Evolutionary conservation across 2,888 invertebrate genomes (phyloP).

Genomic region (Steinernema carpocapsae): DNA sequence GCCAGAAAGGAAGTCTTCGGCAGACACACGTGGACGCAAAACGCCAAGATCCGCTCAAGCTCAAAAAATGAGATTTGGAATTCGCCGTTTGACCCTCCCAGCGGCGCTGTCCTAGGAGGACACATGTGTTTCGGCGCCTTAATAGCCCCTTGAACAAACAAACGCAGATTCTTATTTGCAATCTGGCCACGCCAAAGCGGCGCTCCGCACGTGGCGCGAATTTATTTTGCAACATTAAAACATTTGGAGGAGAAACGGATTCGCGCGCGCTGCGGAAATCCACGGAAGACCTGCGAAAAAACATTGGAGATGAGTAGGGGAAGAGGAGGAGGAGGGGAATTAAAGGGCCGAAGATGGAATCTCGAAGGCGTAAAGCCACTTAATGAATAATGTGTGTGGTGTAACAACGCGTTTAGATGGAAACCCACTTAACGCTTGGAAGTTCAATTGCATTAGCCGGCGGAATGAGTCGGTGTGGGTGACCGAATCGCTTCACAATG

Average conservation of each 20-base stretch:
- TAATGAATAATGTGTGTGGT: too few relatives aligned
- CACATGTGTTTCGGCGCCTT: slow-evolving; percentile 19
- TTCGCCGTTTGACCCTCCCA: slow-evolving; percentile 3
- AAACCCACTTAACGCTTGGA: too few relatives aligned
- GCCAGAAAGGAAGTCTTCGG: too few relatives aligned
- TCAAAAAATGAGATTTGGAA: slow-evolving; percentile 17
- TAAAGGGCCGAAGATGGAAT: too few relatives aligned
- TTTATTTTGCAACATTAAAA: slow-evolving; percentile 32
- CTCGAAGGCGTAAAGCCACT: too few relatives aligned
- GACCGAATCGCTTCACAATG: too few relatives aligned
- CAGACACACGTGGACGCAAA: background rate
- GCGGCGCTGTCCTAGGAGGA: slow-evolving; percentile 18
- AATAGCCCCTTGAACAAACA: slow-evolving; percentile 28
- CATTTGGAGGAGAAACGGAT: background rate
- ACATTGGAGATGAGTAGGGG: background rate
- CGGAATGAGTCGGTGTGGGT: too few relatives aligned
- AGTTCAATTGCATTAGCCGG: too few relatives aligned
- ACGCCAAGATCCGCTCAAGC: background rate
- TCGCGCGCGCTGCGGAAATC: background rate
- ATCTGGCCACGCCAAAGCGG: slow-evolving; percentile 6
- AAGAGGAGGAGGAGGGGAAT: too few relatives aligned
- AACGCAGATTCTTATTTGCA: slow-evolving; percentile 26
- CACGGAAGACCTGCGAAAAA: background rate
- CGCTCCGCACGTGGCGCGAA: slow-evolving; percentile 24
- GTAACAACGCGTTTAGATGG: too few relatives aligned